These are phyloP conservation scores for Brachyalestes nurse DNA, from an alignment of 2,797 vertebrate genomes.

Conservation along the genomic window DNA sequence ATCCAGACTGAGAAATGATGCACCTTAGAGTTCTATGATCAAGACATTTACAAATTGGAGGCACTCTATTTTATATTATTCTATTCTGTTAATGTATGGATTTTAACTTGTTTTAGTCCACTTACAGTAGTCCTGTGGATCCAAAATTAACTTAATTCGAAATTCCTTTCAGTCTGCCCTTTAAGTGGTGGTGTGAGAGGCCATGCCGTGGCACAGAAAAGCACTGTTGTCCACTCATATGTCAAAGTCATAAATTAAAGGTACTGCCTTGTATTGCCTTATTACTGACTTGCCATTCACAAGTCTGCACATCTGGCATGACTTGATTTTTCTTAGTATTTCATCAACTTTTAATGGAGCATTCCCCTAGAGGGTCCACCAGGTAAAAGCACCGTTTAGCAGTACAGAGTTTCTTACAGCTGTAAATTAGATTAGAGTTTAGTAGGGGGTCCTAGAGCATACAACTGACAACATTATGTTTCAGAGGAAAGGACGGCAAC, in stretches of 20 bases:
- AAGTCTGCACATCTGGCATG: constrained; percentile 35
- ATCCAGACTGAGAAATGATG: too few species aligned
- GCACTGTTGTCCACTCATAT: neutral
- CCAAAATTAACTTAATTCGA: neutral
- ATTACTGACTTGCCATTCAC: constrained; percentile 33
- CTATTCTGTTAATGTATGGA: too few species aligned
- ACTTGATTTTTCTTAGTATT: constrained; percentile 45
- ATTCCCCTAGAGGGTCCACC: constrained; percentile 26
- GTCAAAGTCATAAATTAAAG: constrained; percentile 16
- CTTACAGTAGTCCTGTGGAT: neutral
- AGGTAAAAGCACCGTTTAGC: constrained; percentile 27
- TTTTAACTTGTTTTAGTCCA: neutral
- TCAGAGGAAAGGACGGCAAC: constrained; percentile 20
- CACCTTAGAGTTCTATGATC: too few species aligned
- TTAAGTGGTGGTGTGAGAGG: constrained; percentile 1
- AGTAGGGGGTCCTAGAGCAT: constrained; percentile 21
- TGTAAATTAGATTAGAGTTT: constrained; percentile 36
- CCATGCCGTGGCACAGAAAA: neutral
- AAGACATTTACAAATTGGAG: too few species aligned
- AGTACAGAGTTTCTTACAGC: constrained; percentile 39
- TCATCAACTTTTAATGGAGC: constrained; percentile 47
- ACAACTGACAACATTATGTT: constrained; percentile 34
- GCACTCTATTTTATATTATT: too few species aligned
- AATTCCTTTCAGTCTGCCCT: neutral
- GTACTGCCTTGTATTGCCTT: constrained; percentile 8